These are phyloP conservation scores for Idaea straminata DNA, from an alignment of 2,888 invertebrate genomes.

Conservation along the genomic window DNA sequence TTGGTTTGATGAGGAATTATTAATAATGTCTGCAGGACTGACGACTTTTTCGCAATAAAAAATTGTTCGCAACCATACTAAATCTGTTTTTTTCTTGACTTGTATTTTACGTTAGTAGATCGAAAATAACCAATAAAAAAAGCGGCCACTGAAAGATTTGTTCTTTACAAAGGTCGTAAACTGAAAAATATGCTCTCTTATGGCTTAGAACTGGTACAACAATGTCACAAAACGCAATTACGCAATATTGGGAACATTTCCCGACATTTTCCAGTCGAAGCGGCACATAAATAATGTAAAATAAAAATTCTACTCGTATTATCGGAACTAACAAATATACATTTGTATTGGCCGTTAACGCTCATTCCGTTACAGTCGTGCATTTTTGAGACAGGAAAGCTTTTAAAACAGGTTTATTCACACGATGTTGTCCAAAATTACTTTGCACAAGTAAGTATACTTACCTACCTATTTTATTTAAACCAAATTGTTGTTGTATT, in stretches of 20 bases:
- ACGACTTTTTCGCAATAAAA: no score
- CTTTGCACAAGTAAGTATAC: background rate
- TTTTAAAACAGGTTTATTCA: slow-evolving; percentile 1
- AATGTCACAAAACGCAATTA: slow-evolving; percentile 3
- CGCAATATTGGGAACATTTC: slow-evolving; percentile 13
- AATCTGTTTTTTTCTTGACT: no score
- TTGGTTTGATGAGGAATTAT: no score
- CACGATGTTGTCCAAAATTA: background rate
- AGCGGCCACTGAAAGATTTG: no score
- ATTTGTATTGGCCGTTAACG: slow-evolving; percentile 31
- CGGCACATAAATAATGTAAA: slow-evolving; percentile 15
- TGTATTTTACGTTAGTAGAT: no score
- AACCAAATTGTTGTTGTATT: no score
- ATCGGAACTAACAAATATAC: slow-evolving; percentile 33
- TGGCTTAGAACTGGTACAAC: background rate
- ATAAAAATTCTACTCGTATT: slow-evolving; percentile 32
- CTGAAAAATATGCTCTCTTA: no score
- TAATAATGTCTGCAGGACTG: no score
- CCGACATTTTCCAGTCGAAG: slow-evolving; percentile 7
- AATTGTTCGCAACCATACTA: no score
- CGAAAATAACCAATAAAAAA: no score
- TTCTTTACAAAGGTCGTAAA: no score
- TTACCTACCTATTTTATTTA: no score
- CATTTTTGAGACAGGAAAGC: background rate
- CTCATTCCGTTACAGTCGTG: slow-evolving; percentile 24